A percentile compares a stretch with the other conserved stretches of the same genome.
Conservation (phyloP, 2,113 vertebrate species). For the Morone chrysops region DNA sequence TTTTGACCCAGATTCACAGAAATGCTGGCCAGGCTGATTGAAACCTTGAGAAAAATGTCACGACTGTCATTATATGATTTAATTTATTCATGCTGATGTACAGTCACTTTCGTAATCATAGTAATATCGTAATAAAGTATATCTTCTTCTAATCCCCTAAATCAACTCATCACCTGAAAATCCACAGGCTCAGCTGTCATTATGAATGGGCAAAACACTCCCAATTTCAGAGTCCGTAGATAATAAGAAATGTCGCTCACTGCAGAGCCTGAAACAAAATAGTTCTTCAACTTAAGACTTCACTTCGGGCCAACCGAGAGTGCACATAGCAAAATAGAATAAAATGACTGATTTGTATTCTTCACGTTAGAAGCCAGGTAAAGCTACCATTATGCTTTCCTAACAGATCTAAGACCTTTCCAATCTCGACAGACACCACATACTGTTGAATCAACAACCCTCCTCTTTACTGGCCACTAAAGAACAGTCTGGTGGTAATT, state of each 20-base stretch:
- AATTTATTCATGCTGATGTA: neutral
- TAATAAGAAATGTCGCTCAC: neutral
- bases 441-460: neutral
- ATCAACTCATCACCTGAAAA: neutral
- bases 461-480: neutral
- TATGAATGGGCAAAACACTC: neutral
- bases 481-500: neutral
- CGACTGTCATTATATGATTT: neutral
- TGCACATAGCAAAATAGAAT: neutral
- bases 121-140: no score
- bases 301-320: neutral
- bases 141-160: neutral
- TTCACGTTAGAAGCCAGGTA: neutral
- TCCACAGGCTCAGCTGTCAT: neutral
- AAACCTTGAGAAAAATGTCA: neutral
- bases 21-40: neutral
- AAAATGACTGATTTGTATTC: neutral
- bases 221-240: neutral
- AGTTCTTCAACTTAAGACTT: neutral
- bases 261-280: neutral
- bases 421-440: neutral
- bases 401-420: neutral
- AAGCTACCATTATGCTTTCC: neutral
- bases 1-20: slow-evolving; percentile 28
- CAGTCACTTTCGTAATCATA: neutral